Evolutionary conservation across 1,140 invertebrate species (phyloP).

Genomic region (Pogonomyrmex barbatus): DNA sequence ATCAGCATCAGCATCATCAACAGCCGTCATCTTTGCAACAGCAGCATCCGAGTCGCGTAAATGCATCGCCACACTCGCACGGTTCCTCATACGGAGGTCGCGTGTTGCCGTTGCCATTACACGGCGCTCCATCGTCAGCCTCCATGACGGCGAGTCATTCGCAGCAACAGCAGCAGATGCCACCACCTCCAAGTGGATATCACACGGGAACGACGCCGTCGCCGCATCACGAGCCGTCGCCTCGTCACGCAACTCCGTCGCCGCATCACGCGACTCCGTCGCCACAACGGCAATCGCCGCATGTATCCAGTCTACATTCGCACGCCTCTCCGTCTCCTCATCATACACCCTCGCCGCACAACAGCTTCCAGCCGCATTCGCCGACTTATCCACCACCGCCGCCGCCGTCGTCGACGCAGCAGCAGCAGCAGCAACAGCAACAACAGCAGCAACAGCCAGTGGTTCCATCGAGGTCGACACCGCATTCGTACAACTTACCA

Average conservation of each 20-base stretch:
- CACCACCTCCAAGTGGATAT: constrained; percentile 75
- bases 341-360: constrained; percentile 80
- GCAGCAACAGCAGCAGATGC: constrained; percentile 72
- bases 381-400: constrained; percentile 83
- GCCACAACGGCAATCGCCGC: constrained; percentile 81
- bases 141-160: constrained; percentile 71
- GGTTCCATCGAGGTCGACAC: constrained; percentile 65
- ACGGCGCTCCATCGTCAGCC: constrained; percentile 68
- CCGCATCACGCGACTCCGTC: constrained; percentile 75
- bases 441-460: background rate
- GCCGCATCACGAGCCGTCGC: constrained; percentile 71
- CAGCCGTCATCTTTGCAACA: constrained; percentile 59
- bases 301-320: constrained; percentile 77
- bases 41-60: constrained; percentile 77
- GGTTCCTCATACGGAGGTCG: constrained; percentile 71
- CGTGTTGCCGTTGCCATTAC: constrained; percentile 67
- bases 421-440: background rate
- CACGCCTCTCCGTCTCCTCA: constrained; percentile 76
- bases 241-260: constrained; percentile 71
- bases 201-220: constrained; percentile 69
- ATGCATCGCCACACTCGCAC: constrained; percentile 64
- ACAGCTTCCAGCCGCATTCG: constrained; percentile 81
- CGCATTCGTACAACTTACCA: constrained; percentile 76
- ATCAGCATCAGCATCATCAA: constrained; percentile 63
- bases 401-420: constrained; percentile 21